Base-by-base conservation (phyloP, 2,888 invertebrate species). In the Standfussiana lucernea region DNA sequence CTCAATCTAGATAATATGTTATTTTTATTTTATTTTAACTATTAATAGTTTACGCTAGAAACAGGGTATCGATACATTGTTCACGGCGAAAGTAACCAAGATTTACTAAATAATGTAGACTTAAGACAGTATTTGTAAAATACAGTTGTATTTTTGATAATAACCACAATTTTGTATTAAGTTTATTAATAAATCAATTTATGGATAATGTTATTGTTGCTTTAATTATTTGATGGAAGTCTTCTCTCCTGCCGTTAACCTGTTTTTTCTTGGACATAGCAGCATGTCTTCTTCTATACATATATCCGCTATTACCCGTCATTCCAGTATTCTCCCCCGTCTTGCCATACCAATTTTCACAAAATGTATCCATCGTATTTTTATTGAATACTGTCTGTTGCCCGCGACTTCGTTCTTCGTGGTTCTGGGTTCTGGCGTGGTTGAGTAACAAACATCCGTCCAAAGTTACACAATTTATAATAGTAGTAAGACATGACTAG, bases 141-240 rank as follows among this genome's bases (percentile, higher is more conserved):
- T 68, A 74, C 47, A 66, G 10, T 56, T 5, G 24, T 84, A 79
- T 82, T 82, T 82, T 82, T 82, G 71, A 84, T 72, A 80, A 68
- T 47, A 59, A 71, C 45, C 65, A 7, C 32, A 35, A 68, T 79
- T 72, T 79, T 74, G 66, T 85, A 68, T 77, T 83, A 77, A 83
- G 68, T 76, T 80, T 85, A 82, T 70, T 71, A 80, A 74, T 85
- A 85, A 86, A 75, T 76, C 18, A 59, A 62, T 67, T 79, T 75
- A 79, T 82, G 64, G 53, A 77, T 80, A 75, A 40, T 61, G 59
- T 61, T 72, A 21, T 40, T 72, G 15, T 2, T 59, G 8, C 37
- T 47, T 35, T 56, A 18, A 37, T 75, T 56, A 24, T 42, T 74
- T 32, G 7, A 53, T 53, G 11, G n/a, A 0, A 24, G n/a, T 15